phyloP scores from a whole-genome alignment of 1,140 invertebrate species.

The Bombus affinis region DNA sequence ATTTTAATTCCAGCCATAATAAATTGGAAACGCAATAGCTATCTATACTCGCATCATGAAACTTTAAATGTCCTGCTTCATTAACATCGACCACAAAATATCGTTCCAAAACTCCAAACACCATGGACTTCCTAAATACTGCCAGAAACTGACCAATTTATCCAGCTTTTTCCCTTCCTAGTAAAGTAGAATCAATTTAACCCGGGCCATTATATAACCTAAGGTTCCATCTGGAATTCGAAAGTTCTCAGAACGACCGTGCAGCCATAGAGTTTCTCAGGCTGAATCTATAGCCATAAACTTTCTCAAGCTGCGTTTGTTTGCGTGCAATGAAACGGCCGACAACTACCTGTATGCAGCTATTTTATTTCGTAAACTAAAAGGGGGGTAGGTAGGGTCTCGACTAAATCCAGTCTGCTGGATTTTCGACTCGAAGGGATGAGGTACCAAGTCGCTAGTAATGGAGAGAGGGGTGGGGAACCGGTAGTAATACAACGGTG shows the following conservation, averaged over 20 bases:
- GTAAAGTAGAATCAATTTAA: slow-evolving; percentile 58
- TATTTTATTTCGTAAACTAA: slow-evolving; percentile 52
- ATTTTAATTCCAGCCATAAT: too few relatives aligned
- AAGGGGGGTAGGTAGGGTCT: background rate
- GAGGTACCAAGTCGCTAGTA: slow-evolving; percentile 5
- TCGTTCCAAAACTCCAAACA: background rate
- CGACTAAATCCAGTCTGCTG: background rate
- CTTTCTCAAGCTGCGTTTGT: slow-evolving; percentile 11
- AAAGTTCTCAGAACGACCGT: slow-evolving; percentile 51
- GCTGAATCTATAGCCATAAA: slow-evolving; percentile 4
- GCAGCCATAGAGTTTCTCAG: background rate
- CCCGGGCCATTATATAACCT: slow-evolving; percentile 63
- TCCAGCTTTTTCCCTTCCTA: background rate
- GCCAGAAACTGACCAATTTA: slow-evolving; percentile 1
- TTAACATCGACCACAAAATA: too few relatives aligned
- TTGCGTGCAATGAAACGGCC: slow-evolving; percentile 51
- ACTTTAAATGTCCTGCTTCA: too few relatives aligned
- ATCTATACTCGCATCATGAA: too few relatives aligned
- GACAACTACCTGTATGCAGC: slow-evolving; percentile 48
- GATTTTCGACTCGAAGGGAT: background rate
- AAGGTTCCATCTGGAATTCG: slow-evolving; percentile 69
- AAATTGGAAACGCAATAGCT: too few relatives aligned
- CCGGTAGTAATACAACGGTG: slow-evolving; percentile 55
- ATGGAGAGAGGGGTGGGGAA: background rate
- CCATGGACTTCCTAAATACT: background rate